Evolutionary conservation across 1,140 invertebrate genomes (phyloP), one percentile per base, ranked within the genome.

Genomic region (Uloborus diversus): DNA sequence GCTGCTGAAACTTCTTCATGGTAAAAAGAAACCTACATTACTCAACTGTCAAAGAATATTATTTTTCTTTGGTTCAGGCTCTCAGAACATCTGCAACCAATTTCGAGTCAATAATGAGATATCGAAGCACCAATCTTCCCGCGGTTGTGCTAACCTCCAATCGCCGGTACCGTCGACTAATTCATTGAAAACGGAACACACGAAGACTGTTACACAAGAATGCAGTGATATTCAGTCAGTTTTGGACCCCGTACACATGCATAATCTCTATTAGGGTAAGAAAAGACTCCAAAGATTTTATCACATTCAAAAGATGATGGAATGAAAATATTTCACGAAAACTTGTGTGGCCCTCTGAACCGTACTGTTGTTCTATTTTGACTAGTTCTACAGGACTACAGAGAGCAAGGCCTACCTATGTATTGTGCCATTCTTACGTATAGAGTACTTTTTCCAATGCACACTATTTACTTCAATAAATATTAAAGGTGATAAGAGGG

Each of bases 1-100:
- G 20, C 32, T 49, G 69, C 32, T 75, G 20, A n/a, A n/a, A n/a
- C 35, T 75, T 73, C 61, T 81, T 81, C 79, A 81, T 81, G 17
- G 33, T n/a, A n/a, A n/a, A n/a, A n/a, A n/a, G n/a, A n/a, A n/a
- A n/a, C n/a, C n/a, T n/a, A n/a, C n/a, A n/a, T n/a, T n/a, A n/a
- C n/a, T n/a, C n/a, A n/a, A n/a, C n/a, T n/a, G n/a, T n/a, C n/a
- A n/a, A n/a, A n/a, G n/a, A n/a, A n/a, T n/a, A n/a, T n/a, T n/a
- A n/a, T n/a, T n/a, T n/a, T n/a, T n/a, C n/a, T n/a, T n/a, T n/a
- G n/a, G n/a, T n/a, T n/a, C n/a, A n/a, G n/a, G n/a, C n/a, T n/a
- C n/a, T n/a, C n/a, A n/a, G n/a, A n/a, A n/a, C n/a, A n/a, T n/a
- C n/a, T n/a, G n/a, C n/a, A n/a, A n/a, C n/a, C n/a, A n/a, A n/a